A percentile compares a stretch with the other conserved stretches of the same genome.
Evolutionary conservation across 2,113 vertebrate genomes (phyloP).

Genomic region (Heterotis niloticus): DNA sequence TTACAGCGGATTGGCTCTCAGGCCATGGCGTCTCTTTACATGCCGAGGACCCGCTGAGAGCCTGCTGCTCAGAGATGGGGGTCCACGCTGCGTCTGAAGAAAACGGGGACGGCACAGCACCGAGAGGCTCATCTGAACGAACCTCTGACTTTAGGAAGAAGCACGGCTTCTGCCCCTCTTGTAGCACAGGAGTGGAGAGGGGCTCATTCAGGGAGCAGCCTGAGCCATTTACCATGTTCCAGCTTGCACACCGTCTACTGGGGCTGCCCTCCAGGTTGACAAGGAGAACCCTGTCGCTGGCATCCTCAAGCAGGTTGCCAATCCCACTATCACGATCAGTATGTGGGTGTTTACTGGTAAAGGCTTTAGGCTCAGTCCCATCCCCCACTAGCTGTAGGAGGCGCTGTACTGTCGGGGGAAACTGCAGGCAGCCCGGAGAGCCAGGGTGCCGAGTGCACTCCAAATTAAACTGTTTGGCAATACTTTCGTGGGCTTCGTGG

Average conservation of each 20-base stretch:
- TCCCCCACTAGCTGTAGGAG: conserved; percentile 86
- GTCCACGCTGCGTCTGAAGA: conserved; percentile 31
- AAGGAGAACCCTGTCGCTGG: conserved; percentile 76
- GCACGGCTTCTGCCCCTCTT: too few species aligned
- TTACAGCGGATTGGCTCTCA: conserved; percentile 40
- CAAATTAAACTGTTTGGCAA: conserved; percentile 82
- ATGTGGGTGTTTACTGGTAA: conserved; percentile 73
- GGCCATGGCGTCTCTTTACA: conserved; percentile 67
- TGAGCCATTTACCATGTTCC: neutral
- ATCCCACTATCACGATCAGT: conserved; percentile 90
- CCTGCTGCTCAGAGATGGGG: conserved; percentile 81
- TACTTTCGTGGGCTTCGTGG: conserved; percentile 81
- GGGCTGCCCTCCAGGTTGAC: conserved; percentile 67
- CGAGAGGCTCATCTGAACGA: too few species aligned
- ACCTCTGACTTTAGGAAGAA: too few species aligned
- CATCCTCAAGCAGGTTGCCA: conserved; percentile 85
- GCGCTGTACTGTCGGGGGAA: conserved; percentile 79
- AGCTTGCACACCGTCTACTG: conserved; percentile 71
- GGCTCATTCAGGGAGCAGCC: too few species aligned
- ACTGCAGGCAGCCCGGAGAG: conserved; percentile 81
- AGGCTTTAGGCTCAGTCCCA: conserved; percentile 80
- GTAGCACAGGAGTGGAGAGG: too few species aligned
- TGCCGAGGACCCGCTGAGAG: conserved; percentile 74
- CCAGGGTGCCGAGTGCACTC: conserved; percentile 86
- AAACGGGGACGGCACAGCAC: too few species aligned